phyloP scores from a whole-genome alignment of 2,888 invertebrate genomes.

The Camponotus fellah region DNA sequence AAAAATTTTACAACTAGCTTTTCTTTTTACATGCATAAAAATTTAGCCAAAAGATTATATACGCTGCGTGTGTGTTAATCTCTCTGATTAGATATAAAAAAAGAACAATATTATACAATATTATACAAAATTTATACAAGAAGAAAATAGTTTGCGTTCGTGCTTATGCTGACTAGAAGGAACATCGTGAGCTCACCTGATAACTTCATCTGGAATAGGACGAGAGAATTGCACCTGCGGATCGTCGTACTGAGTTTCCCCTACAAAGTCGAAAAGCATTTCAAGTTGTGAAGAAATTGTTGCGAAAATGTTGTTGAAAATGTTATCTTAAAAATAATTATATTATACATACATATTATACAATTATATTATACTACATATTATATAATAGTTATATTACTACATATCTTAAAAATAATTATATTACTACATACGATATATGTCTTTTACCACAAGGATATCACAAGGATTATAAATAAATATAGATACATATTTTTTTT shows the following conservation, averaged over 20 bases:
- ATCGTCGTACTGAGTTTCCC: constrained; percentile 80
- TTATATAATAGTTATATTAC: constrained; percentile 26
- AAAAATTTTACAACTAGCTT: not conserved
- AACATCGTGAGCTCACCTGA: constrained; percentile 75
- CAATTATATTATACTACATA: constrained; percentile 2
- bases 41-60: not conserved
- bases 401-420: constrained; percentile 39
- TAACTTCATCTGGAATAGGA: constrained; percentile 78
- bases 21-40: not conserved
- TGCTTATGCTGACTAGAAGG: constrained; percentile 2
- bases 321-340: constrained; percentile 44
- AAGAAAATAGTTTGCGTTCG: not conserved
- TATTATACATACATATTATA: not conserved
- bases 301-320: too few relatives aligned
- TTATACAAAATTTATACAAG: not conserved
- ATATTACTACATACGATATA: not conserved
- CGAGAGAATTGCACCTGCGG: constrained; percentile 76
- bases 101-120: not conserved
- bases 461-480: not conserved
- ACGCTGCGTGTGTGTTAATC: not conserved
- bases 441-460: not conserved
- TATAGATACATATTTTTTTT: too few relatives aligned
- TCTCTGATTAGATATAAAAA: not conserved
- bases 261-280: constrained; percentile 63
- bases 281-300: constrained; percentile 25